Base-by-base conservation (phyloP, 2,888 invertebrate genomes). In the Tolmerus cingulatus region DNA sequence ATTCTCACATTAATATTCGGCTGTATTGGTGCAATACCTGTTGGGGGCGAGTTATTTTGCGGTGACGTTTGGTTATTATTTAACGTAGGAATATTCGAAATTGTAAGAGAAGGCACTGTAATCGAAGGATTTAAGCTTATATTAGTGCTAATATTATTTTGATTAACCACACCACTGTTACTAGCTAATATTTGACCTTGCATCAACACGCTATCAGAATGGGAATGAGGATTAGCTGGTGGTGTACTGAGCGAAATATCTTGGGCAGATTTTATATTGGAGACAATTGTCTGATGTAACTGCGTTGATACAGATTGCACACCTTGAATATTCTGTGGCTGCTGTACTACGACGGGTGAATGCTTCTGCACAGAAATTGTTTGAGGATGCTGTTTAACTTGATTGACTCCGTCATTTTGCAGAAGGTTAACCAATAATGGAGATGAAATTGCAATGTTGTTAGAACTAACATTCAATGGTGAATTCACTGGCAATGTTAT, bases 361-460 rank as follows among this genome's bases (percentile, higher is more conserved):
- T 90, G 76, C 89, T 77, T 89, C 86, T 87, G 89, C 87, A 40
- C 74, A 16, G 74, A 16, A 34, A 55, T 27, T 23, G 74, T 2
- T 23, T 79, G 57, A 86, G 90, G 91, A 66, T 89, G 88, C 76
- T 90, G 89, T 81, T 88, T 88, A 86, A 91, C 89, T 90, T 91
- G 91, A 88, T 89, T 90, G 87, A 90, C 91, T 43, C 91, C 96
- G 91, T 97, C 97, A 91, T 97, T 98, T 93, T 98, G 98, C 90
- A 98, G 93, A 89, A 98, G 93, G 93, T 98, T 98, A 46, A 98
- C 98, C 89, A 98, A 94, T 89, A 98, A 93, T 30, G 98, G 98
- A 91, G 98, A 98, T 89, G 95, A 97, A 92, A 96, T 95, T 87
- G 96, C 96, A 89, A 96, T 96, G 89, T 95, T 94, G 88, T 91